Evolutionary conservation across 1,140 invertebrate species (phyloP).

Genomic region (Wasmannia auropunctata): DNA sequence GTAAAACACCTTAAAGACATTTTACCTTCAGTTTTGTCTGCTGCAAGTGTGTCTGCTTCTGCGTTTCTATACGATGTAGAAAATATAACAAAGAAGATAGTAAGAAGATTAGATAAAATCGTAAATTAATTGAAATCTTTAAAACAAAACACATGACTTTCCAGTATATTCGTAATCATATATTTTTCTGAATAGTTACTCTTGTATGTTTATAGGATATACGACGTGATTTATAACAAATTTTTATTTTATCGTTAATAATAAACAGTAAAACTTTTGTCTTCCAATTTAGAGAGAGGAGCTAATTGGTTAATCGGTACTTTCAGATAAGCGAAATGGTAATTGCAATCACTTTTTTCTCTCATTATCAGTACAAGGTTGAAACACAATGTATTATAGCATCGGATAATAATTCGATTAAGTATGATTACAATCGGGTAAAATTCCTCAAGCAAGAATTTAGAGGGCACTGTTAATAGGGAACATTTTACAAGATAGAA

Average conservation of each 20-base stretch:
- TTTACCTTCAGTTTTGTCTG: no score
- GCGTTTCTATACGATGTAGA: neutral
- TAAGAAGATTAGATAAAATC: neutral
- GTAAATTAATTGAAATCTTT: neutral
- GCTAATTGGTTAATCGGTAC: neutral
- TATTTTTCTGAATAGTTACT: no score
- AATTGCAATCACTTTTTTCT: no score
- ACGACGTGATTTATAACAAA: neutral
- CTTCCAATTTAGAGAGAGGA: neutral
- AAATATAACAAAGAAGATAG: neutral
- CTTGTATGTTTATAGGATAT: no score
- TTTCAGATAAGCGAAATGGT: neutral
- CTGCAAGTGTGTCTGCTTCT: neutral
- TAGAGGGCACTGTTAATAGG: no score
- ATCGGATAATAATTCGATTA: no score
- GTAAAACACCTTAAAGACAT: no score
- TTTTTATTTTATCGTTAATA: neutral
- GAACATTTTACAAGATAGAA: no score
- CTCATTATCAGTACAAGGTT: no score
- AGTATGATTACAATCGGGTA: no score
- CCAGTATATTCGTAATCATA: neutral
- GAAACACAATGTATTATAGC: no score
- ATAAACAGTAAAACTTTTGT: neutral
- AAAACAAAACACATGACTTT: neutral
- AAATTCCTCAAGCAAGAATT: no score